Conservation (phyloP, 2,797 vertebrate genomes). For the Muscicapa striata region DNA sequence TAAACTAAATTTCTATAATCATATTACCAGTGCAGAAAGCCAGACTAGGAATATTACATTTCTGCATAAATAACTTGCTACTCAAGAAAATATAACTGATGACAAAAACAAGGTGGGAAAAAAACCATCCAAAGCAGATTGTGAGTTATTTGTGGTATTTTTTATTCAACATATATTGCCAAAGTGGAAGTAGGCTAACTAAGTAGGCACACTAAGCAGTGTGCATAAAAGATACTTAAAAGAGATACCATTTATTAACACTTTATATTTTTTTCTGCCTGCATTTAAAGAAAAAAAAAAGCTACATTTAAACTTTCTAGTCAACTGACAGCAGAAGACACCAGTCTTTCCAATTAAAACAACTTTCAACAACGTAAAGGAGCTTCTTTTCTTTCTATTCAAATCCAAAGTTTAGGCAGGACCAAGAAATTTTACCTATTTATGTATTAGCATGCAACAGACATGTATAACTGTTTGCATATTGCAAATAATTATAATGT, state of each 20-base stretch:
- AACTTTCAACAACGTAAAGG: background rate
- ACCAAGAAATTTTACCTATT: background rate
- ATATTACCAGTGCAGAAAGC: background rate
- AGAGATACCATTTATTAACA: background rate
- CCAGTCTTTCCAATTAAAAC: background rate
- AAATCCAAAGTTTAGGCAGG: background rate
- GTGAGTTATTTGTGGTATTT: background rate
- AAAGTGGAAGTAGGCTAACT: background rate
- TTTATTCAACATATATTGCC: background rate
- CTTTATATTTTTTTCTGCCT: background rate
- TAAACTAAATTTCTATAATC: background rate
- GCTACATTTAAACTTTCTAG: background rate
- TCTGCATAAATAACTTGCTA: background rate
- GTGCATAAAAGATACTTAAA: background rate
- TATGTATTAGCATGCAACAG: background rate
- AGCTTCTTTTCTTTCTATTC: background rate
- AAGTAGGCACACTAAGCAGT: background rate
- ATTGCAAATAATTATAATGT: background rate
- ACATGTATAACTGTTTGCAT: background rate
- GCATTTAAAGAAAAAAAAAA: background rate
- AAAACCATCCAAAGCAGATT: background rate
- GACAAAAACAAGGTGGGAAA: rapidly evolving
- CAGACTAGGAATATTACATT: background rate
- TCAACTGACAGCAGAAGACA: background rate
- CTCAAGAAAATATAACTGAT: background rate